Evolutionary conservation across 2,888 invertebrate species (phyloP).

Genomic region (Melieria picta): DNA sequence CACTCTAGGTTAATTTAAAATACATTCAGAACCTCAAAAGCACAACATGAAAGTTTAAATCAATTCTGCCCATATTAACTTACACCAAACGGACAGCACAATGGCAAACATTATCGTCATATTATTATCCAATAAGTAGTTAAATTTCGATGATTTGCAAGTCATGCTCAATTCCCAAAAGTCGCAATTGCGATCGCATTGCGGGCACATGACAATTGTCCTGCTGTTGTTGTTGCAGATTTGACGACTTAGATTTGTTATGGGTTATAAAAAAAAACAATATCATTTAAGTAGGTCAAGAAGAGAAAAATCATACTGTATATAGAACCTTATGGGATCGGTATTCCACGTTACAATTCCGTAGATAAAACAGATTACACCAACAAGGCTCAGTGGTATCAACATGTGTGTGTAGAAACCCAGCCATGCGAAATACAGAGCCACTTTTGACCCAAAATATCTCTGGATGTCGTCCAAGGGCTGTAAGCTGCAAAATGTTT

Average conservation of each 20-base stretch:
- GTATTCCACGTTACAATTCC: constrained; percentile 68
- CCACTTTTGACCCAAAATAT: constrained; percentile 81
- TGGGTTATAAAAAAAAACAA: constrained; percentile 30
- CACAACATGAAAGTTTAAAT: background rate
- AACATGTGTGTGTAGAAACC: constrained; percentile 88
- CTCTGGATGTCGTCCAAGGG: constrained; percentile 81
- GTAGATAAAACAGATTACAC: constrained; percentile 74
- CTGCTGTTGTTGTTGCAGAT: constrained; percentile 68
- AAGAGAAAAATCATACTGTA: background rate
- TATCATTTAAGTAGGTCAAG: background rate
- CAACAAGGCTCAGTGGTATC: constrained; percentile 77
- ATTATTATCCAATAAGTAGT: constrained; percentile 84
- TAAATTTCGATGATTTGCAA: constrained; percentile 77
- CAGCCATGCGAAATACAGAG: constrained; percentile 85
- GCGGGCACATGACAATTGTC: constrained; percentile 81
- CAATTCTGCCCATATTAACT: constrained; percentile 37
- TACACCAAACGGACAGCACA: constrained; percentile 84
- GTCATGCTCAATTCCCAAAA: constrained; percentile 78
- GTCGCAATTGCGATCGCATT: constrained; percentile 79
- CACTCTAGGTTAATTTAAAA: no score
- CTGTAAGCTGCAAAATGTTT: constrained; percentile 66
- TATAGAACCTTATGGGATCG: constrained; percentile 64
- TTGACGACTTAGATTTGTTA: constrained; percentile 65
- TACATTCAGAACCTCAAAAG: background rate
- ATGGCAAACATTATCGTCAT: constrained; percentile 81